Conservation (phyloP, 2,113 vertebrate species). For the Sylvietta virens region DNA sequence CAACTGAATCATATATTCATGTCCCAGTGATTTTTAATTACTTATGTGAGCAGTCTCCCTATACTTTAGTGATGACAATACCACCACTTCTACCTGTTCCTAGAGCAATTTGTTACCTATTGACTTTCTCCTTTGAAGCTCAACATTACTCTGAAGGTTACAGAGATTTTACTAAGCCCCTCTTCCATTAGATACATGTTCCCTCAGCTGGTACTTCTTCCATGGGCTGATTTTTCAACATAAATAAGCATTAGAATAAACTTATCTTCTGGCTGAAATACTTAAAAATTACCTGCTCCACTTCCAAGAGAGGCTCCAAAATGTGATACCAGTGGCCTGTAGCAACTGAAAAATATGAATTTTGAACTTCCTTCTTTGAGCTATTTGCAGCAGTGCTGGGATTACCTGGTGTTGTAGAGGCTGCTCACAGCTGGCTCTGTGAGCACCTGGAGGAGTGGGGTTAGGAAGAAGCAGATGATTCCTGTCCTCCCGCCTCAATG, state of each 20-base stretch:
- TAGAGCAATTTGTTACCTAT: constrained; percentile 4
- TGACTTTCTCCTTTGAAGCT: constrained; percentile 41
- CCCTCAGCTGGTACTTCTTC: not conserved
- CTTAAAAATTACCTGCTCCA: not conserved
- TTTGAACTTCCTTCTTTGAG: not conserved
- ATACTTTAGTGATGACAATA: not conserved
- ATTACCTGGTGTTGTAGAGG: rapidly evolving
- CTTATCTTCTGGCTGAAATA: not conserved
- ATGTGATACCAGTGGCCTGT: not conserved
- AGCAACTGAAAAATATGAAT: not conserved
- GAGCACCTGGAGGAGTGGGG: not conserved
- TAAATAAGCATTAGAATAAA: constrained; percentile 8
- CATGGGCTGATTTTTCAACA: constrained; percentile 34
- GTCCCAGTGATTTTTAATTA: not conserved
- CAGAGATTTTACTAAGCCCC: constrained; percentile 23
- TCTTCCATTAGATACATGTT: constrained; percentile 26
- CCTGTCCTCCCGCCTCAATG: not conserved
- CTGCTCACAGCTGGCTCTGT: not conserved
- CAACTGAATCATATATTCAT: not conserved
- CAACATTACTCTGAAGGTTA: constrained; percentile 48
- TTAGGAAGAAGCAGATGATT: not conserved
- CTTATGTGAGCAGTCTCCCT: not conserved
- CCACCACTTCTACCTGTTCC: not conserved
- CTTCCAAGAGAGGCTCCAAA: not conserved
- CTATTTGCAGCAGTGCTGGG: not conserved